Evolutionary conservation across 2,113 vertebrate genomes (phyloP).

Genomic region (Rhodinocichla rosea): DNA sequence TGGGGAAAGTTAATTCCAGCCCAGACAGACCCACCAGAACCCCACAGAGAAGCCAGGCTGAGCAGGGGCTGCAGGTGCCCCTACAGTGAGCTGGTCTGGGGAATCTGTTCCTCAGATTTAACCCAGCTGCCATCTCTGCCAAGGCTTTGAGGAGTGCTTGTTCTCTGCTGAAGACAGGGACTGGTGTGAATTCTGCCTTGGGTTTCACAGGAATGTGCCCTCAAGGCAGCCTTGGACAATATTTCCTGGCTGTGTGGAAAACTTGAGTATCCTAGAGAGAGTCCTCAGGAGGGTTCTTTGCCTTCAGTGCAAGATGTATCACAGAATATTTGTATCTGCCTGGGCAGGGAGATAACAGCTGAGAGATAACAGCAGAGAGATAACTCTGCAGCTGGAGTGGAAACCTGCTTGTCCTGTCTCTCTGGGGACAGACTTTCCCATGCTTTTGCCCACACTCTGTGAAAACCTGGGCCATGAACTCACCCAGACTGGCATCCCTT

Average conservation of each 20-base stretch:
- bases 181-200: neutral
- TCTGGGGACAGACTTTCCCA: neutral
- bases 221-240: neutral
- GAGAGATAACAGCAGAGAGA: neutral
- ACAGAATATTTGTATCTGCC: neutral
- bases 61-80: neutral
- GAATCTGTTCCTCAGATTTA: neutral
- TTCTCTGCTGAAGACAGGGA: neutral
- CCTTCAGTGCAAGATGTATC: neutral
- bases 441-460: neutral
- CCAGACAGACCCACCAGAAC: neutral
- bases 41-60: neutral
- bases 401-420: neutral
- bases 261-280: neutral
- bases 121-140: neutral
- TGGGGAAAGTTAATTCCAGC: neutral
- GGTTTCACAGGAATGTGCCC: accelerated
- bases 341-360: neutral
- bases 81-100: neutral
- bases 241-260: neutral
- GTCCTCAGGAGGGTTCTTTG: neutral
- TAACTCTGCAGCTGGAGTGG: neutral
- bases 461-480: neutral
- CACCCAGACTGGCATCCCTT: neutral
- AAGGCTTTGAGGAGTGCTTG: neutral